Base-by-base conservation (phyloP, 2,113 vertebrate species). In the Ciconia maguari region DNA sequence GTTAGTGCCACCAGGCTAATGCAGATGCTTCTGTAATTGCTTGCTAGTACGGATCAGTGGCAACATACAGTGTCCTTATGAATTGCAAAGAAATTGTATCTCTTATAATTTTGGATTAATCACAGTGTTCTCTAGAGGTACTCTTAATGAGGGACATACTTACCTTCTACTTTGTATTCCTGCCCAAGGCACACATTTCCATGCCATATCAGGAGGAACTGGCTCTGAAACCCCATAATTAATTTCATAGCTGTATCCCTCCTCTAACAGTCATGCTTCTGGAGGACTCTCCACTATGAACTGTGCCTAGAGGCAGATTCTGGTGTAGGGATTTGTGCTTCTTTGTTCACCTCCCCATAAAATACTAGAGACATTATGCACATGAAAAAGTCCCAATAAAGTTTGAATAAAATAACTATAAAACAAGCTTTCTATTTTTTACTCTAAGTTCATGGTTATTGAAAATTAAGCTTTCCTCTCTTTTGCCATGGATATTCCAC, bases 151-250 rank as follows among this genome's bases (percentile, higher is more conserved):
- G 51, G 55, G 87, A 76, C 46, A 62, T 66, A 74, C 65, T 55
- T 94, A 89, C 65, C 44, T 55, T 88, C 62, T 80, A 66, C 70
- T 92, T 94, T 62, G 34, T 90, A 91, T 93, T 96, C 85, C 54
- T 83, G 92, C 96, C 78, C 54, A 83, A 95, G 94, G 96, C 96
- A 94, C 54, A 58, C 41, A 88, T 95, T 96, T 95, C 93, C 90
- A 77, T 83, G 85, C 78, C 29, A 2, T 93, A 86, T 80, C 78
- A 80, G 14, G 71, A 90, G 30, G 30, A 96, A 92, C 66, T 88
- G 71, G 85, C 78, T 93, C 62, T 85, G 77, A 70, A 91, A 87
- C 54, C 41, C 75, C 71, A 58, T 85, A 64, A 77, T 83, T 93
- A 90, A 91, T 95, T 91, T 80, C 79, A 62, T 42, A 77, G 87